phyloP scores from a whole-genome alignment of 2,888 invertebrate genomes.

The Phytoseiulus persimilis region DNA sequence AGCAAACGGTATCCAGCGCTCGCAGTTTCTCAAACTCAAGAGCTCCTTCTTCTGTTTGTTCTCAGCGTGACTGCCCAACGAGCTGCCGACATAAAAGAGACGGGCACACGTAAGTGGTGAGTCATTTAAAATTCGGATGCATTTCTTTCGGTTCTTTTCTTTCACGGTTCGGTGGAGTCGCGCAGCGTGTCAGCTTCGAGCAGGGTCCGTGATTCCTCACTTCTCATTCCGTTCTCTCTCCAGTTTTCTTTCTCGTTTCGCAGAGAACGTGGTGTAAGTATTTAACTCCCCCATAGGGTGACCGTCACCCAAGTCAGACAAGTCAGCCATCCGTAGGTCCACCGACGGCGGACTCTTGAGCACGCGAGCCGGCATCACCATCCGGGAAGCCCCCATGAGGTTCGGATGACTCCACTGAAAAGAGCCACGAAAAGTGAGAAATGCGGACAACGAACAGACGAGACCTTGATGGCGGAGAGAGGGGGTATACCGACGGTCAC shows the following conservation, averaged over 20 bases:
- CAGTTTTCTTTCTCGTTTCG: not conserved
- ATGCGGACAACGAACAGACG: too few species aligned
- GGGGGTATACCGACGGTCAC: too few species aligned
- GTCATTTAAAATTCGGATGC: not conserved
- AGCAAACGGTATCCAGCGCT: not conserved
- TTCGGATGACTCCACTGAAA: not conserved
- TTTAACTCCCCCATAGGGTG: not conserved
- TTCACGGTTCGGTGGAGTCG: not conserved
- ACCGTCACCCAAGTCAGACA: not conserved
- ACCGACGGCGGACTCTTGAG: not conserved
- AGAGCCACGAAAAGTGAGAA: not conserved
- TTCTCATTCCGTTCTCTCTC: not conserved
- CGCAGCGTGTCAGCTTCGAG: not conserved
- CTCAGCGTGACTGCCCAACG: not conserved
- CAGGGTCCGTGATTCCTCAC: not conserved
- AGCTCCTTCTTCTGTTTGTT: not conserved
- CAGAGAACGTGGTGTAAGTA: not conserved
- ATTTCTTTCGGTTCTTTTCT: not conserved
- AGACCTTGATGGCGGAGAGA: too few species aligned
- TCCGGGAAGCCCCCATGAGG: constrained; percentile 5
- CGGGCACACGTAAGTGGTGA: not conserved
- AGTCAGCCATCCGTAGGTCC: not conserved
- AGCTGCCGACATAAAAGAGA: not conserved
- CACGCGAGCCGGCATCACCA: not conserved
- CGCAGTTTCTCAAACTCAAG: too few species aligned